Conservation (phyloP, 2,113 vertebrate species). For the Regulus satrapa region DNA sequence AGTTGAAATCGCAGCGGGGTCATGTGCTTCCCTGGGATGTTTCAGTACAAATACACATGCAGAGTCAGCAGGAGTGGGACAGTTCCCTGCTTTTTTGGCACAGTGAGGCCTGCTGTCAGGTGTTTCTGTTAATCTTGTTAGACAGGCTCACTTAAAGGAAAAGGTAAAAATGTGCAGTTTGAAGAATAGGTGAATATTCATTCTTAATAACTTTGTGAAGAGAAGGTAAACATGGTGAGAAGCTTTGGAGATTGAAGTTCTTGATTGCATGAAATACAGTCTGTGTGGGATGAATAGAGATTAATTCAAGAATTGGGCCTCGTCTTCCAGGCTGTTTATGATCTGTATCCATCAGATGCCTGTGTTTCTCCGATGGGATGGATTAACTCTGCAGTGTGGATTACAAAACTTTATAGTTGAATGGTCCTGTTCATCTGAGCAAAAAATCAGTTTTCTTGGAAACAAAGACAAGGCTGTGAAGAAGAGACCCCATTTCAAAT, state of each 20-base stretch:
- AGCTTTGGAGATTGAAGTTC: background rate
- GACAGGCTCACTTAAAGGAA: background rate
- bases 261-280: background rate
- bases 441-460: background rate
- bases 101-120: background rate
- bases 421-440: background rate
- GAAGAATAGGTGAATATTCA: background rate
- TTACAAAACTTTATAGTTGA: background rate
- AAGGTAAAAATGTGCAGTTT: background rate
- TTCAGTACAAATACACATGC: background rate
- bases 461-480: background rate
- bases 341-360: background rate
- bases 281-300: background rate
- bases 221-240: background rate
- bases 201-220: background rate
- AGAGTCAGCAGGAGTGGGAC: conserved; percentile 17
- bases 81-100: background rate
- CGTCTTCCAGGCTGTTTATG: background rate
- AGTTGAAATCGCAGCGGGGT: background rate
- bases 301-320: background rate
- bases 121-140: background rate
- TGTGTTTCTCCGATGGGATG: background rate
- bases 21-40: conserved; percentile 20
- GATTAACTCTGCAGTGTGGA: background rate
- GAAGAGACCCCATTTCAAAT: background rate